Evolutionary conservation across 2,888 invertebrate genomes (phyloP), one percentile per base, ranked within the genome.

Genomic region (Ornithoptera priamus): DNA sequence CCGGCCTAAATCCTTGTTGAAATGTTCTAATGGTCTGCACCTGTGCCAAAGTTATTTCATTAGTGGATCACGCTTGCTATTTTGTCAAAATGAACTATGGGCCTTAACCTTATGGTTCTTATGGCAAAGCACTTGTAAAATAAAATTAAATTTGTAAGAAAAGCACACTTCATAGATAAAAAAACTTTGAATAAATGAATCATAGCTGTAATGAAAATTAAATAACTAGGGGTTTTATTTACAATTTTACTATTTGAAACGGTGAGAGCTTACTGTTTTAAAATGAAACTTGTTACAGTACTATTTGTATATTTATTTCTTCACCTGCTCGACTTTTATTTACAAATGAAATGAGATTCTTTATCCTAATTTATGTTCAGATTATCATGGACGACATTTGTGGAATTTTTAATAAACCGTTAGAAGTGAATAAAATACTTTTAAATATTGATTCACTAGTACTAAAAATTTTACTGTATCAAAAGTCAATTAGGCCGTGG

Each of bases 1-100:
- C 67, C 67, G 62, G 58, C 67, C 58, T 62, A 68, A 68, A 68
- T 68, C 62, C 67, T 62, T 62, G 67, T 62, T 68, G 68, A 68
- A 62, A 68, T 62, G 62, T 62, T 68, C 68, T 62, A 68, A 68
- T 62, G 62, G 62, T 68, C 58, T 62, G 62, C 67, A 68, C 67
- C 67, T 68, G 67, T 68, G 67, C 58, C 62, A 68, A 68, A 68
- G 58, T 68, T 68, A 62, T 68, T 58, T 68, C 67, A 68, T 68
- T 62, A 58, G 67, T 68, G 62, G 42, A 62, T 68, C 57, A 58
- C 12, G 57, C 57, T 58, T 58, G 57, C 22, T 20, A 58, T 22
- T 58, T 58, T 58, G 22, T 22, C 57, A 56, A 56, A n/a, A 56
- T 58, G 57, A 58, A 58, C 57, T 58, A 22, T 20, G 57, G 57